Base-by-base conservation (phyloP, 2,113 vertebrate species). In the Clarias magur region DNA sequence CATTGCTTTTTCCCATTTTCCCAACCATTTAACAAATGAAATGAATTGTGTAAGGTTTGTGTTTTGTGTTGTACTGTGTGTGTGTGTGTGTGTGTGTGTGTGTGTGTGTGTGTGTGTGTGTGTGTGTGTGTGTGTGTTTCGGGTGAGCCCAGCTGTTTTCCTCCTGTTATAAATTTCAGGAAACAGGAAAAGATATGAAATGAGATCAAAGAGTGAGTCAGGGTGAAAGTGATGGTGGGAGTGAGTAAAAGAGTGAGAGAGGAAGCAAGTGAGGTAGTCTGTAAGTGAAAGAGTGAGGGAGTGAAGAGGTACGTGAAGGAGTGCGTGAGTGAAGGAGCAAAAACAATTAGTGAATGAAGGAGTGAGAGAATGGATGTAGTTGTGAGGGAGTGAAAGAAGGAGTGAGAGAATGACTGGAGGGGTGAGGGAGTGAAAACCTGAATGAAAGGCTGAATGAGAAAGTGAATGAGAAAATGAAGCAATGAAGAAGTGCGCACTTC, bases 111-210 rank as follows among this genome's bases (percentile, higher is more conserved):
- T 34, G 67, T 68, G 67, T 70, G 67, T 34, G 15, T 68, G 27
- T 17, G 13, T 68, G n/a, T 68, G 67, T 34, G 67, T 27, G 12
- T 34, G 67, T 21, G 17, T 75, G 72, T 48, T 48, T 48, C 21
- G 72, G 38, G 21, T 75, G 19, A 48, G 19, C 72, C 30, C 72
- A 75, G 72, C 72, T 75, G 72, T 75, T 75, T 75, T 75, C 72
- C 72, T 75, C 8, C 23, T 48, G 72, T 48, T 75, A 75, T 75
- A 19, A 75, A 75, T 38, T 48, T 75, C 72, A 75, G 72, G 72
- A 75, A 75, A 75, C 72, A 75, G 72, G 72, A 75, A 75, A 23
- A 48, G 72, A 38, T 21, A 19, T 73, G 38, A 48, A 48, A 48
- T 75, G 48, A 48, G 48, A 48, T 48, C 48, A 48, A 48, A 48